Percentiles rank a stretch among this genome's conserved stretches.
These are phyloP conservation scores for Karalla daura DNA, from an alignment of 2,797 vertebrate genomes.

Conservation along the genomic window DNA sequence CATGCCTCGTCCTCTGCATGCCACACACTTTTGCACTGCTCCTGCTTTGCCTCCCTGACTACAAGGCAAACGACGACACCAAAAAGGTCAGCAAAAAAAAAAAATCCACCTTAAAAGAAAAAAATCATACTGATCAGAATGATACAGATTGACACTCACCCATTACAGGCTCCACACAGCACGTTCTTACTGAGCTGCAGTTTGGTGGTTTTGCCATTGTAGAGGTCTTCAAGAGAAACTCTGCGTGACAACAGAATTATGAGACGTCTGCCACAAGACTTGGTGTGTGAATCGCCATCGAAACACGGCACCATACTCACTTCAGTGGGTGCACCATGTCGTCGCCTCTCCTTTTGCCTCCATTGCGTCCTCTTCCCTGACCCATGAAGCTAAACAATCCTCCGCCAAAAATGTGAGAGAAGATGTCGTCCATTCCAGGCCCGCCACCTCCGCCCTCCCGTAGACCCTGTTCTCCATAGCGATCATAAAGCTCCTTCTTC, in stretches of 20 bases:
- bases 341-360: slow-evolving; percentile 95
- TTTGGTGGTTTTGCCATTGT: slow-evolving; percentile 99
- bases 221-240: slow-evolving; percentile 98
- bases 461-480: slow-evolving; percentile 97
- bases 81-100: too few relatives aligned
- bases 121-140: background rate
- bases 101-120: too few relatives aligned
- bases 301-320: slow-evolving; percentile 84
- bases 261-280: background rate
- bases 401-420: slow-evolving; percentile 99
- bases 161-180: slow-evolving; percentile 94
- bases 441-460: slow-evolving; percentile 95
- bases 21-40: slow-evolving; percentile 95
- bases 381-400: slow-evolving; percentile 98
- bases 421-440: slow-evolving; percentile 98
- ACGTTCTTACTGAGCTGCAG: slow-evolving; percentile 99
- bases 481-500: slow-evolving; percentile 96
- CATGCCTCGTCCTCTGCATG: slow-evolving; percentile 94
- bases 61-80: slow-evolving; percentile 43
- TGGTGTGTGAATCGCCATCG: background rate
- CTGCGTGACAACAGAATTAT: slow-evolving; percentile 73
- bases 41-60: slow-evolving; percentile 98
- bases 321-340: slow-evolving; percentile 99
- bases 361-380: slow-evolving; percentile 89
- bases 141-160: slow-evolving; percentile 86